Evolutionary conservation across 2,113 vertebrate species (phyloP).

Genomic region (Misgurnus anguillicaudatus): DNA sequence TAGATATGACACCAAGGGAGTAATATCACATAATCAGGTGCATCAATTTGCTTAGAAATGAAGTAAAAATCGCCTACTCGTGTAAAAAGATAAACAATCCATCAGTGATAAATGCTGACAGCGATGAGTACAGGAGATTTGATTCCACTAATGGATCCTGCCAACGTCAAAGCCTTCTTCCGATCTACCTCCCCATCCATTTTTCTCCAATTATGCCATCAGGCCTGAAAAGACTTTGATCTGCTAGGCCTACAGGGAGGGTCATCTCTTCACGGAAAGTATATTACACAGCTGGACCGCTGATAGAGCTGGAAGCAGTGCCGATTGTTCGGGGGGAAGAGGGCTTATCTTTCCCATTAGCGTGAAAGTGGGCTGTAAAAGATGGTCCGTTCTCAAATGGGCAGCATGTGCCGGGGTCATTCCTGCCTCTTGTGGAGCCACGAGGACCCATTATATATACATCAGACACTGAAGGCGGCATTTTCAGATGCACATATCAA

Average conservation of each 20-base stretch:
- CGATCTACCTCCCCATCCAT: conserved; percentile 10
- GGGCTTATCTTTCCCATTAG: conserved; percentile 32
- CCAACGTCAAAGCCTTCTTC: conserved; percentile 21
- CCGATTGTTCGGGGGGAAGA: conserved; percentile 15
- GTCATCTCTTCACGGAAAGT: conserved; percentile 22
- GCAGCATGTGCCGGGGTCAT: neutral
- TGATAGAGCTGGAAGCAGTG: conserved; percentile 16
- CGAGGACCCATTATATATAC: neutral
- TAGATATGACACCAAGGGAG: conserved; percentile 6
- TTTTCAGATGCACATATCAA: conserved; percentile 26
- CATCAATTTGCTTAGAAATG: neutral
- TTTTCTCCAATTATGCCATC: conserved; percentile 26
- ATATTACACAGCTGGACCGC: conserved; percentile 9
- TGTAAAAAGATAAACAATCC: neutral
- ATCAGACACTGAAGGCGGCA: neutral
- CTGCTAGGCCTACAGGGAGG: conserved; percentile 13
- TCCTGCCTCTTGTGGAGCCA: neutral
- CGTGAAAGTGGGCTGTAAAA: conserved; percentile 28
- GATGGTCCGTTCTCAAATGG: conserved; percentile 7
- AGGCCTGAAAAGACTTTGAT: conserved; percentile 34
- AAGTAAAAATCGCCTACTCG: conserved; percentile 4
- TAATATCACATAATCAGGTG: neutral
- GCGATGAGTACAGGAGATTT: conserved; percentile 10
- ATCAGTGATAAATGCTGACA: conserved; percentile 3
- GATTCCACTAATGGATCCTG: conserved; percentile 28